Percentiles rank a stretch among this genome's conserved stretches.
Evolutionary conservation across 2,888 invertebrate genomes (phyloP).

Genomic region (Meloe dianella): DNA sequence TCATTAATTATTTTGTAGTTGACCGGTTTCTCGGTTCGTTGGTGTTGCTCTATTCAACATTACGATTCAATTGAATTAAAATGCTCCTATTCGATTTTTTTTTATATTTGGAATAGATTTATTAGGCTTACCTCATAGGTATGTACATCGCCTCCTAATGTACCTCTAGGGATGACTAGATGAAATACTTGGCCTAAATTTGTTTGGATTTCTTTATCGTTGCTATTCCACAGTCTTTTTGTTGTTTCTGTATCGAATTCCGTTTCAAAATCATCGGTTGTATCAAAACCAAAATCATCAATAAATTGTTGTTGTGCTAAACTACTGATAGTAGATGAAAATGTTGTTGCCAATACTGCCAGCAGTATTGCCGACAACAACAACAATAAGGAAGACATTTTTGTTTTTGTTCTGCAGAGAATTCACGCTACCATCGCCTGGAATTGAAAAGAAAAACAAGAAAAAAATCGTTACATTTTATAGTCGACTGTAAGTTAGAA

Average conservation of each 20-base stretch:
- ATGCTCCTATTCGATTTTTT: background rate
- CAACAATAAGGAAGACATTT: slow-evolving; percentile 33
- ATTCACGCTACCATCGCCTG: slow-evolving; percentile 37
- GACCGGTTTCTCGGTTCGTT: background rate
- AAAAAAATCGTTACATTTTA: slow-evolving; percentile 13
- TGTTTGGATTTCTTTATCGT: slow-evolving; percentile 69
- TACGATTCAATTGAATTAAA: background rate
- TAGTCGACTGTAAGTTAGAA: too few species aligned
- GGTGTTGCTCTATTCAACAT: background rate
- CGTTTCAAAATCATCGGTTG: slow-evolving; percentile 52
- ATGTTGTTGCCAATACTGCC: slow-evolving; percentile 31
- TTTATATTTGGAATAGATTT: slow-evolving; percentile 8
- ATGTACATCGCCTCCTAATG: slow-evolving; percentile 69
- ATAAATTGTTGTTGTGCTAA: slow-evolving; percentile 35
- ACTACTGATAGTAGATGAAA: slow-evolving; percentile 18
- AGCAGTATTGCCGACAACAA: slow-evolving; percentile 34
- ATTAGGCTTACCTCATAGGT: slow-evolving; percentile 70
- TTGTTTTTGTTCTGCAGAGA: slow-evolving; percentile 10
- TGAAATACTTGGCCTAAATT: slow-evolving; percentile 76
- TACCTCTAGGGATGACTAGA: slow-evolving; percentile 72
- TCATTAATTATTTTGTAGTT: slow-evolving; percentile 17
- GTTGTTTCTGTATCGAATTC: slow-evolving; percentile 39
- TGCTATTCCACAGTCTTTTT: slow-evolving; percentile 53
- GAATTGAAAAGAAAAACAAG: slow-evolving; percentile 11
- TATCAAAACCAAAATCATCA: slow-evolving; percentile 59